Evolutionary conservation across 1,140 invertebrate species (phyloP).

Genomic region (Charaxes varanes): DNA sequence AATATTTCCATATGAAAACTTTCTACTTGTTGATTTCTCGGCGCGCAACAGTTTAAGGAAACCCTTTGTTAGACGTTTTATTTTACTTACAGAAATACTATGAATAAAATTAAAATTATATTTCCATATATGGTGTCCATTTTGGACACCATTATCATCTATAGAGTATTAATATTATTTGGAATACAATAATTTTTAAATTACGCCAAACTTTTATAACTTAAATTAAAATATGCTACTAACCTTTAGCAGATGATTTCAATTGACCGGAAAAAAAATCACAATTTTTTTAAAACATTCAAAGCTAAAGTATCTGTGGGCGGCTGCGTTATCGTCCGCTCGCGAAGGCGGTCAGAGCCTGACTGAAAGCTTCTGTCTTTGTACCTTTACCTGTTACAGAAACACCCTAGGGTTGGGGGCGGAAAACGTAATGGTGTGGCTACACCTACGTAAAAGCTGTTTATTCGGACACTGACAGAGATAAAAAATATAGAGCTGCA

Average conservation of each 20-base stretch:
- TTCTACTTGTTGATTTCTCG: constrained; percentile 28
- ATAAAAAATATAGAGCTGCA: too few species aligned
- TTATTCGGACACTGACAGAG: too few species aligned
- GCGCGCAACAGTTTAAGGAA: constrained; percentile 20
- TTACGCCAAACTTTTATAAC: not conserved
- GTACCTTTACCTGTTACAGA: constrained; percentile 48
- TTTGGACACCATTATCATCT: too few species aligned
- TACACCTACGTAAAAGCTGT: constrained; percentile 6
- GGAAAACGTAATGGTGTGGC: constrained; percentile 2
- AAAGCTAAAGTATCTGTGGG: constrained; percentile 3
- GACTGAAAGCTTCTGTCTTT: constrained; percentile 27
- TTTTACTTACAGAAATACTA: not conserved
- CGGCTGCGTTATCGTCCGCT: constrained; percentile 16
- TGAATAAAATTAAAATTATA: constrained; percentile 4
- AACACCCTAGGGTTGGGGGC: constrained; percentile 11
- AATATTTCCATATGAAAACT: constrained; percentile 1
- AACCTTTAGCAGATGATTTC: constrained; percentile 4
- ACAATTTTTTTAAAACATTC: constrained; percentile 22
- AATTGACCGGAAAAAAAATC: not conserved
- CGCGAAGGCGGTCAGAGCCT: constrained; percentile 19
- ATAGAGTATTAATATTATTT: too few species aligned
- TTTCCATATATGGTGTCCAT: constrained; percentile 1
- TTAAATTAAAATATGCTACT: constrained; percentile 10
- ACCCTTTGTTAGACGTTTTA: constrained; percentile 10
- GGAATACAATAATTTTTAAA: too few species aligned